Evolutionary conservation across 2,888 invertebrate species (phyloP).

Genomic region (Nasonia oneida): DNA sequence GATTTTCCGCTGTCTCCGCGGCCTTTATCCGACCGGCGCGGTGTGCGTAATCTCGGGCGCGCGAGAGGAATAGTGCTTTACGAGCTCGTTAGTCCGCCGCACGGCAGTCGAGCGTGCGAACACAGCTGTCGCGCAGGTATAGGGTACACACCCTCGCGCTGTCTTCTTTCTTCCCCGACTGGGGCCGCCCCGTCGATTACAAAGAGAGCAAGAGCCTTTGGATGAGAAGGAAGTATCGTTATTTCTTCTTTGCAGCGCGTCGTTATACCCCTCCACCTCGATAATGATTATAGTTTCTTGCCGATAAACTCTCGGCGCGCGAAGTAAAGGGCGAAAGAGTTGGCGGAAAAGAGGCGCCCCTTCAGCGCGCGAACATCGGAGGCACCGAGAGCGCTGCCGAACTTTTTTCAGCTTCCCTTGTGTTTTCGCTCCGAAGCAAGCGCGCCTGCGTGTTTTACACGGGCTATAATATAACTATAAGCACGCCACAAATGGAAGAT

Average conservation of each 20-base stretch:
- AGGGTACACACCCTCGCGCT: not conserved
- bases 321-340: not conserved
- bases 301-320: constrained; percentile 12
- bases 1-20: not conserved
- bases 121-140: not conserved
- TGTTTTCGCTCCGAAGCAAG: not conserved
- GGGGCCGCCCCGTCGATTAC: not conserved
- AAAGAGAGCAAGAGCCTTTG: constrained; percentile 15
- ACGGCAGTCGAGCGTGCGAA: not conserved
- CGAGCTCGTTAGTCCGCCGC: constrained; percentile 16
- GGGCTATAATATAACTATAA: not conserved
- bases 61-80: not conserved
- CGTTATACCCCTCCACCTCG: not conserved
- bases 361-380: constrained; percentile 12
- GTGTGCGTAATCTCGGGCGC: not conserved
- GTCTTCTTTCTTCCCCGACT: not conserved
- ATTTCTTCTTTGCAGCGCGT: constrained; percentile 32
- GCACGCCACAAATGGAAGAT: not conserved
- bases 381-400: constrained; percentile 8
- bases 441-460: not conserved
- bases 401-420: not conserved
- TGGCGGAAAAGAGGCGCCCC: not conserved
- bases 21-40: not conserved
- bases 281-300: constrained; percentile 36
- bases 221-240: constrained; percentile 27